Evolutionary conservation across 2,888 invertebrate species (phyloP), one percentile per base, ranked within the genome.

Genomic region (Temnothorax rugatulus): DNA sequence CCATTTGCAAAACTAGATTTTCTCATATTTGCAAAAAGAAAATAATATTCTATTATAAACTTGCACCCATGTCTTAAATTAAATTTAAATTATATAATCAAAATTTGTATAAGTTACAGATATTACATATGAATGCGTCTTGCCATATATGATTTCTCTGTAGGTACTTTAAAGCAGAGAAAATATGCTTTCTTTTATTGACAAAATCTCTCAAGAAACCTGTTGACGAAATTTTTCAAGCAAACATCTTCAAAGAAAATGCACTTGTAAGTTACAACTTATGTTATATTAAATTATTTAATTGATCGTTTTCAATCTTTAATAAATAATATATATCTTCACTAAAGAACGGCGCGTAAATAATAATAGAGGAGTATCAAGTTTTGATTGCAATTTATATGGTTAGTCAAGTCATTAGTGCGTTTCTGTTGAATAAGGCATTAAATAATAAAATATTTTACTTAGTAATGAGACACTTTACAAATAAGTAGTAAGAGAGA

Each of bases 21-120:
- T 57, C 15, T 11, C 21, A 57, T 57, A 59, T 59, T 44, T 41
- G 4, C 0, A 13, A 44, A 59, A 59, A 44, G 5, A 57, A 25
- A 47, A 47, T 44, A n/a, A 50, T 50, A 7, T 41, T 64, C 21
- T 21, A 47, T 29, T 66, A 66, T 66, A 44, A 64, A 4, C n/a
- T 44, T 66, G 21, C 11, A 41, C 41, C n/a, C 41, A 13, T 63
- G 41, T 38, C 5, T 63, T 59, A 63, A 63, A 13, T 13, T 5
- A 21, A 64, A 41, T 41, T 64, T 64, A 41, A 64, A 64, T 64
- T 38, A 41, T n/a, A 63, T 61, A 61, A 34, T 63, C 21, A 64
- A 41, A 38, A 13, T 63, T 38, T 63, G 11, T 38, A n/a, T 63
- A 63, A 63, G 2, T 63, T 38, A 38, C 38, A 9, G 5, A 63